These are phyloP conservation scores for Pogonus chalceus DNA, from an alignment of 1,140 invertebrate genomes.

Conservation along the genomic window DNA sequence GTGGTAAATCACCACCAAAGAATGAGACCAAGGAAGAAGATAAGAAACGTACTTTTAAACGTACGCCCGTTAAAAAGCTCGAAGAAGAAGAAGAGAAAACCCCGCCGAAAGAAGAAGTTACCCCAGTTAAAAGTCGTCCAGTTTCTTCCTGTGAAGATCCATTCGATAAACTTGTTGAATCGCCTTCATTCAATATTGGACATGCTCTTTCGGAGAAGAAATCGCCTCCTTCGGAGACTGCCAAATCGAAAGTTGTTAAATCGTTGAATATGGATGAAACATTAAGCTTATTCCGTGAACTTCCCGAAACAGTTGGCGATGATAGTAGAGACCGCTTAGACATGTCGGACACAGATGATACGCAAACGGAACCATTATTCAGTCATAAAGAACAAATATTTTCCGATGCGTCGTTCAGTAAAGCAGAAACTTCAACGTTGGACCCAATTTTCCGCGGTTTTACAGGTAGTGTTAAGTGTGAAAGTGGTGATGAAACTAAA, in stretches of 20 bases:
- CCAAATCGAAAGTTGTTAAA: conserved; percentile 17
- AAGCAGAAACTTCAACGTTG: conserved; percentile 26
- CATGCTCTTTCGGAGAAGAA: conserved; percentile 14
- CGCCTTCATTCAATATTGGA: conserved; percentile 30
- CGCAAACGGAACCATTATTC: conserved; percentile 46
- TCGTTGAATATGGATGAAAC: conserved; percentile 21
- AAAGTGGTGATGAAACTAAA: conserved; percentile 32
- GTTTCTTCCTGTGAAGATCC: conserved; percentile 32
- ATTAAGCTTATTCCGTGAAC: conserved; percentile 28
- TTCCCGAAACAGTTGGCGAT: conserved; percentile 38
- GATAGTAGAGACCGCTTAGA: conserved; percentile 42
- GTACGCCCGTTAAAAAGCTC: conserved; percentile 22
- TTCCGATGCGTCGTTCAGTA: conserved; percentile 36
- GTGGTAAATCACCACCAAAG: conserved; percentile 20
- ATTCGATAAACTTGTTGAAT: conserved; percentile 42
- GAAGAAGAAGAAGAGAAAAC: conserved; percentile 19
- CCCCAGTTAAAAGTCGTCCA: conserved; percentile 13
- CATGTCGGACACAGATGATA: conserved; percentile 46
- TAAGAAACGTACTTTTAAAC: conserved; percentile 22
- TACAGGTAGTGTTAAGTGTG: conserved; percentile 35
- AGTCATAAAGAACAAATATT: conserved; percentile 46
- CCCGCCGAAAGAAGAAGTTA: conserved; percentile 17
- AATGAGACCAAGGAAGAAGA: conserved; percentile 21
- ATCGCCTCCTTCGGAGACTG: conserved; percentile 1
- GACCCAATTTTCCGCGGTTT: conserved; percentile 41